Conservation (phyloP, 2,888 invertebrate species). For the Ichneumon xanthorius region DNA sequence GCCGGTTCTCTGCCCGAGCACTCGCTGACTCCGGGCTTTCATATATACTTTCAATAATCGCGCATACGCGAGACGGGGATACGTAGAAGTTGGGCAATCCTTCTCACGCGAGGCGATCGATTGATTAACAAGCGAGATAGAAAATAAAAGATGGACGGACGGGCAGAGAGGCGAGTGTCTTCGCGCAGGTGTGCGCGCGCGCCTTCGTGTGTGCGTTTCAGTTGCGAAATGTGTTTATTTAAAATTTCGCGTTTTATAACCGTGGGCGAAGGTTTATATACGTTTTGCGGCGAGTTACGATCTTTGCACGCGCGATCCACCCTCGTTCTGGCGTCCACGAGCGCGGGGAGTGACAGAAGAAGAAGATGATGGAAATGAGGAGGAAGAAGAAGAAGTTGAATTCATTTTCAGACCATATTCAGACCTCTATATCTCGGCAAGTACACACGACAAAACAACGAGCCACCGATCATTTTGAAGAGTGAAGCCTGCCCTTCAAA, state of each 20-base stretch:
- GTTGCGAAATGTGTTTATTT: conserved; percentile 19
- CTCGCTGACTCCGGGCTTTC: conserved; percentile 34
- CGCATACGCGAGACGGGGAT: neutral
- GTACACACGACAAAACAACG: no score
- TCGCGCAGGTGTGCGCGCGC: neutral
- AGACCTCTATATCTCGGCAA: no score
- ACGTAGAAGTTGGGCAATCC: conserved; percentile 44
- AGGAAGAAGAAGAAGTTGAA: no score
- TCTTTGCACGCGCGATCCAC: conserved; percentile 29
- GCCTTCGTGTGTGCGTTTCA: neutral
- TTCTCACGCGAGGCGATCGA: conserved; percentile 40
- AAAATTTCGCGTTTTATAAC: conserved; percentile 9
- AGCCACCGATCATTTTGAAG: no score
- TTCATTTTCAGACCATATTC: no score
- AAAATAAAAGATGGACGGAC: neutral
- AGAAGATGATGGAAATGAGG: neutral
- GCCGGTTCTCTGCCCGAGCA: conserved; percentile 21
- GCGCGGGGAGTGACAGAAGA: neutral
- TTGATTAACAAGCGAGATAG: conserved; percentile 45
- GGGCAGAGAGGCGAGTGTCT: neutral
- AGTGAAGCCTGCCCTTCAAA: no score
- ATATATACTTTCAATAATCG: conserved; percentile 15
- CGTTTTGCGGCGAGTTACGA: neutral
- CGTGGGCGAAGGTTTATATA: conserved; percentile 20
- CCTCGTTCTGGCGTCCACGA: conserved; percentile 8